These are phyloP conservation scores for Micronisus gabar DNA, from an alignment of 2,113 vertebrate species.

Conservation along the genomic window DNA sequence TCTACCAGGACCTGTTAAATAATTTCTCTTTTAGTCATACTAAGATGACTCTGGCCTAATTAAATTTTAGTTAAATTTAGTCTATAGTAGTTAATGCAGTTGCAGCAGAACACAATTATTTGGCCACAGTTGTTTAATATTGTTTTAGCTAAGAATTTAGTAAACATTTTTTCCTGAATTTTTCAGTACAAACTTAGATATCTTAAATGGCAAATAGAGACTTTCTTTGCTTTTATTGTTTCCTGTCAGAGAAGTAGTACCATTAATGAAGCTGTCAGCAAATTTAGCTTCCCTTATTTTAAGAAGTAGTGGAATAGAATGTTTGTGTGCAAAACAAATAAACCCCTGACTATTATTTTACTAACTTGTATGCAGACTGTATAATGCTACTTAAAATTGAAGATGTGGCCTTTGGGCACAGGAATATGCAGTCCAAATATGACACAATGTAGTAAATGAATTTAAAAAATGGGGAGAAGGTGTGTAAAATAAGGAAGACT, in stretches of 20 bases:
- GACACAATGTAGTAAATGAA: neutral
- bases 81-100: conserved; percentile 2
- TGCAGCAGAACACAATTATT: neutral
- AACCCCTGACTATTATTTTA: neutral
- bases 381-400: neutral
- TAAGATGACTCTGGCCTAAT: conserved; percentile 10
- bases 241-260: neutral
- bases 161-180: neutral
- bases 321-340: neutral
- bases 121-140: neutral
- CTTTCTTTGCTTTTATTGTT: neutral
- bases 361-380: neutral
- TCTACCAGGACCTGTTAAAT: conserved; percentile 24
- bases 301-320: neutral
- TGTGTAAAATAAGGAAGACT: neutral
- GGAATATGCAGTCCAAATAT: neutral
- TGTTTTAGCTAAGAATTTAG: neutral
- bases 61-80: conserved; percentile 32
- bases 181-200: neutral
- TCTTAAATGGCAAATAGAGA: neutral
- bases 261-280: neutral
- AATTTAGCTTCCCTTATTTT: neutral
- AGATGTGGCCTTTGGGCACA: neutral
- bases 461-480: neutral
- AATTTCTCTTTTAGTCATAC: conserved; percentile 8